These are phyloP conservation scores for Stegophylla sp. DNA, from an alignment of 2,888 invertebrate species.

Conservation along the genomic window DNA sequence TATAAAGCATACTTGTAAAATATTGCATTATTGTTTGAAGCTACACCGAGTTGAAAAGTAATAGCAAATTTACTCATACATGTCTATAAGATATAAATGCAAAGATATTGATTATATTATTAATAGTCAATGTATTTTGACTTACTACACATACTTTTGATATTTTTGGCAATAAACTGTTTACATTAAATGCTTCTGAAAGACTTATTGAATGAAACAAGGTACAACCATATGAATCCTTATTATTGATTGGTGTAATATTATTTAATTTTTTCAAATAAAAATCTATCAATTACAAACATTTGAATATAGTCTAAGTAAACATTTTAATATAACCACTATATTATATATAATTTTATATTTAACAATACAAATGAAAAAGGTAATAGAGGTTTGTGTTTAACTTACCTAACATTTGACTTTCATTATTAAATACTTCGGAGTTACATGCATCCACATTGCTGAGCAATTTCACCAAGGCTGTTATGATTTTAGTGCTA, in stretches of 20 bases:
- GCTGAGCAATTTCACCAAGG: constrained; percentile 3
- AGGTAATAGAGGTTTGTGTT: too few relatives aligned
- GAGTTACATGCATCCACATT: constrained; percentile 3
- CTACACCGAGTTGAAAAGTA: constrained; percentile 26
- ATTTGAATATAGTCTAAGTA: not conserved
- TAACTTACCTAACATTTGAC: constrained; percentile 30
- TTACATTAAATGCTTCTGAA: constrained; percentile 2
- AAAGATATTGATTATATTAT: constrained; percentile 8
- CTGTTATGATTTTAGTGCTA: not conserved
- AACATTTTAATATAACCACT: not conserved
- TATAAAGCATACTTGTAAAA: constrained; percentile 40
- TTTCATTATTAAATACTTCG: not conserved
- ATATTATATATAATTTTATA: too few relatives aligned
- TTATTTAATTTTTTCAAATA: constrained; percentile 22
- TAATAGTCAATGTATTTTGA: not conserved
- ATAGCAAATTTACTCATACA: constrained; percentile 42
- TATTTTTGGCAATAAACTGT: not conserved
- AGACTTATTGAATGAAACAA: constrained; percentile 42
- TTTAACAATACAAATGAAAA: too few relatives aligned
- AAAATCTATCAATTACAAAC: constrained; percentile 27
- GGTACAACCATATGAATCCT: constrained; percentile 37
- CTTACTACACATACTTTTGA: not conserved
- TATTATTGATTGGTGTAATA: constrained; percentile 6
- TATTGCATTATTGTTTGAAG: constrained; percentile 31
- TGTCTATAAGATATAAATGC: constrained; percentile 17